Evolutionary conservation across 64 coral and sea anemone species (phyloP).

Genomic region (Platygyra sinensis): DNA sequence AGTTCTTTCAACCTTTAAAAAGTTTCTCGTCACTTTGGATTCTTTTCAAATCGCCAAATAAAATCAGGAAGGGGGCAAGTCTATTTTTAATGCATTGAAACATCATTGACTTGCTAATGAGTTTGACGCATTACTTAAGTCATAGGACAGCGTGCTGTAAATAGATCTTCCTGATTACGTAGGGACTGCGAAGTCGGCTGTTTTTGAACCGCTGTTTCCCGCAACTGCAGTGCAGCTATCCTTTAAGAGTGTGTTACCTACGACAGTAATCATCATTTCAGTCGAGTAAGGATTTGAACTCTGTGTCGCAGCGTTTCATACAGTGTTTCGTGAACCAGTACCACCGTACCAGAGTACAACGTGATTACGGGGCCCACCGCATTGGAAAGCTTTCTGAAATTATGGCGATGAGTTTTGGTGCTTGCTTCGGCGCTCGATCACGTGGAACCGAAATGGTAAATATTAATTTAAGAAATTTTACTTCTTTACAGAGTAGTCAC

Average conservation of each 20-base stretch:
- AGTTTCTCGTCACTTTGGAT: neutral
- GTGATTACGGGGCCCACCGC: neutral
- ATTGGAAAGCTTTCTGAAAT: neutral
- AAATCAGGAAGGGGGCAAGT: neutral
- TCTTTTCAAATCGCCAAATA: neutral
- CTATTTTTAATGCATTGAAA: neutral
- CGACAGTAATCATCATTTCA: no score
- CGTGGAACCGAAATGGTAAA: constrained; percentile 29
- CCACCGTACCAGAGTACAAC: neutral
- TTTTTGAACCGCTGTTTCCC: neutral
- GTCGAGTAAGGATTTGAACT: neutral
- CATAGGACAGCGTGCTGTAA: constrained; percentile 6
- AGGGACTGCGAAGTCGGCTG: neutral
- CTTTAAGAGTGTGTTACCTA: neutral
- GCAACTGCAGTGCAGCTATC: neutral
- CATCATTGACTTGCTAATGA: constrained; percentile 35
- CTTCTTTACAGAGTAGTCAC: neutral
- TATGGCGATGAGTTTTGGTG: constrained; percentile 52
- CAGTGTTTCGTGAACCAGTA: neutral
- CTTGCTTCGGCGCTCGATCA: constrained; percentile 39
- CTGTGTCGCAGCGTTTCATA: neutral
- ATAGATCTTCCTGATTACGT: neutral
- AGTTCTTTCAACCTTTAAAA: neutral
- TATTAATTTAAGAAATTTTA: neutral
- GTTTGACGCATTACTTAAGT: neutral